A percentile compares a stretch with the other conserved stretches of the same genome.
Conservation (phyloP, 2,113 vertebrate species). For the Aleadryas rufinucha region DNA sequence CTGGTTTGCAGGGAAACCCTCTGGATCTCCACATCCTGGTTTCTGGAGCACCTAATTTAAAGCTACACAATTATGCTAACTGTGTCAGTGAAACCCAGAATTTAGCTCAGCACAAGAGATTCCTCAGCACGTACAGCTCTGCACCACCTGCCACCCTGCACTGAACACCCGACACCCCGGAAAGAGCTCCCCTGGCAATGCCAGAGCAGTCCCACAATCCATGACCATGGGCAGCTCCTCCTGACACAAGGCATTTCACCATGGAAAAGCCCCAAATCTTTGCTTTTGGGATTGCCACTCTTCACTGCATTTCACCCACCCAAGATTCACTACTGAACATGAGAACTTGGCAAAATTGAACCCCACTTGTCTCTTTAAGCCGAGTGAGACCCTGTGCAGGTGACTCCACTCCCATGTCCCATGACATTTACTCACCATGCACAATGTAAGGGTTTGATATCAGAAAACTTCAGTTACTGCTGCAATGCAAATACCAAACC, state of each 20-base stretch:
- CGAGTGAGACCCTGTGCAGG: background rate
- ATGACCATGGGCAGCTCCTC: background rate
- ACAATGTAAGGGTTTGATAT: background rate
- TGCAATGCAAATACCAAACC: background rate
- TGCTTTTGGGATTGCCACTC: background rate
- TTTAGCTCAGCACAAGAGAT: background rate
- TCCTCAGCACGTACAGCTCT: background rate
- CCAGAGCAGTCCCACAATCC: background rate
- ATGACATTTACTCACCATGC: background rate
- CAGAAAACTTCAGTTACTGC: background rate
- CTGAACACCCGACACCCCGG: background rate
- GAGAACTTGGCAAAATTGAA: background rate
- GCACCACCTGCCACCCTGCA: background rate
- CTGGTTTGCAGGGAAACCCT: background rate
- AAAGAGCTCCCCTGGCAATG: background rate
- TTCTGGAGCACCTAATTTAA: background rate
- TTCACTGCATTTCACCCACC: background rate
- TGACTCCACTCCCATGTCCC: background rate
- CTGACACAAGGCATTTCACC: accelerated
- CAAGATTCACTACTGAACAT: accelerated
- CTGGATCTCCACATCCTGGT: background rate
- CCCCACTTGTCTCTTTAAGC: background rate
- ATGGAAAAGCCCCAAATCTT: background rate
- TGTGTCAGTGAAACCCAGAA: background rate
- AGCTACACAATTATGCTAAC: background rate